Conservation (phyloP, 2,888 invertebrate genomes). For the Melanostoma mellinum region DNA sequence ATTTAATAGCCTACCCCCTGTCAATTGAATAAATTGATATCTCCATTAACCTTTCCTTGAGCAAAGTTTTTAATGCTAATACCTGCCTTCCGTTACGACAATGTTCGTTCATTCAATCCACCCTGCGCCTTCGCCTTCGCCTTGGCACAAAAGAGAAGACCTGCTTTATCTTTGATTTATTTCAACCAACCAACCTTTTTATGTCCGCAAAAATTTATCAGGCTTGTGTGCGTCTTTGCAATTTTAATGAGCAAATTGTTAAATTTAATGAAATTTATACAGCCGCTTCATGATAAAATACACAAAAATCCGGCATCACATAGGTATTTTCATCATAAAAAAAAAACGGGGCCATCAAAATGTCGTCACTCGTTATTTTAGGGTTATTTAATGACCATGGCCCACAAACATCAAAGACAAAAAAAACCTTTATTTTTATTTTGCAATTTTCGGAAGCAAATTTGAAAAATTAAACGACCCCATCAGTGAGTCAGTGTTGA, state of each 20-base stretch:
- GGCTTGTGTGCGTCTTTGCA: constrained; percentile 25
- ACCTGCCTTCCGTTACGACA: constrained; percentile 20
- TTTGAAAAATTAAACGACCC: constrained; percentile 31
- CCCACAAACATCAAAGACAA: not conserved
- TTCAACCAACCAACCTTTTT: constrained; percentile 18
- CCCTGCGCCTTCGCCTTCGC: too few species aligned
- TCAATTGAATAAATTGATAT: constrained; percentile 60
- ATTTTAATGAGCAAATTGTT: constrained; percentile 64
- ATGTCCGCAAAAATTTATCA: constrained; percentile 4
- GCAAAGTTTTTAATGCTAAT: not conserved
- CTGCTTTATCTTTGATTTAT: constrained; percentile 56
- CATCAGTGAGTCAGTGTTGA: constrained; percentile 22
- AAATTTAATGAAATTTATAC: constrained; percentile 67
- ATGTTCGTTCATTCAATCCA: not conserved
- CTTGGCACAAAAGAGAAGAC: not conserved
- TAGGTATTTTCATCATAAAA: constrained; percentile 56
- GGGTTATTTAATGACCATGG: too few species aligned
- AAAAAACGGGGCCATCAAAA: constrained; percentile 21
- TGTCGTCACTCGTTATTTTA: not conserved
- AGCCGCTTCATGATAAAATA: constrained; percentile 16
- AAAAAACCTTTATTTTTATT: constrained; percentile 1
- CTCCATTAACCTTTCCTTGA: constrained; percentile 39
- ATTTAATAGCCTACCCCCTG: constrained; percentile 44
- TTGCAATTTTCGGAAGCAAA: constrained; percentile 32
- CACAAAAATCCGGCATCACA: constrained; percentile 22